These are phyloP conservation scores for Gambusia yucatana DNA, from an alignment of 2,797 vertebrate species.

Conservation along the genomic window DNA sequence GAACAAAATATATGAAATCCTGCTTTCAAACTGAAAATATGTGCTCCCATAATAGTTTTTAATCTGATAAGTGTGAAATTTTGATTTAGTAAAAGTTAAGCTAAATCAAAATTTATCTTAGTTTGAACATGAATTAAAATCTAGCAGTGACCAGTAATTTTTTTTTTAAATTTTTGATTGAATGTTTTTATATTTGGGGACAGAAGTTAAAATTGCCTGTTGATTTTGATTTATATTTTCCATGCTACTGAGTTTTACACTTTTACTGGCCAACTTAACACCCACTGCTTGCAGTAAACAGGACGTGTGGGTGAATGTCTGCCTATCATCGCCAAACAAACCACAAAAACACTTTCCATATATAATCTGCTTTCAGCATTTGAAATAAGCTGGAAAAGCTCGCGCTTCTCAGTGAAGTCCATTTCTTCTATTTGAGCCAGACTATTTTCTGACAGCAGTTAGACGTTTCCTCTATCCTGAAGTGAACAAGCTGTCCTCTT, in stretches of 20 bases:
- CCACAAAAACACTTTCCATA: background rate
- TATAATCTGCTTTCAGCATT: background rate
- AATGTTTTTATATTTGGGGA: background rate
- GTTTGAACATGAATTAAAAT: background rate
- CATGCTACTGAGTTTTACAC: background rate
- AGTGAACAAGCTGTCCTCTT: slow-evolving; percentile 67
- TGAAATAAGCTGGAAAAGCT: background rate
- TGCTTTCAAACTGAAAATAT: too few relatives aligned
- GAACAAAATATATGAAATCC: too few relatives aligned
- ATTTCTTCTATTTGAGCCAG: background rate
- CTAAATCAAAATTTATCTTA: background rate
- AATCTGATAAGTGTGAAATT: background rate
- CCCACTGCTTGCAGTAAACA: background rate
- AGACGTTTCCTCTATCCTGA: slow-evolving; percentile 34
- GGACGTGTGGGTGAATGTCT: background rate
- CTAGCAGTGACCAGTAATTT: background rate
- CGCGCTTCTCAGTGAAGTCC: background rate
- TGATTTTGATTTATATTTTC: background rate
- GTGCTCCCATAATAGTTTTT: too few relatives aligned
- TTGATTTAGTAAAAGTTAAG: background rate
- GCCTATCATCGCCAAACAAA: background rate
- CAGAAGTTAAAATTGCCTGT: background rate
- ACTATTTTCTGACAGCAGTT: slow-evolving; percentile 14
- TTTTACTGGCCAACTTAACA: background rate
- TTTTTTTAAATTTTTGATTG: background rate